Conservation (phyloP, 2,888 invertebrate species). For the Saturnia japonica region DNA sequence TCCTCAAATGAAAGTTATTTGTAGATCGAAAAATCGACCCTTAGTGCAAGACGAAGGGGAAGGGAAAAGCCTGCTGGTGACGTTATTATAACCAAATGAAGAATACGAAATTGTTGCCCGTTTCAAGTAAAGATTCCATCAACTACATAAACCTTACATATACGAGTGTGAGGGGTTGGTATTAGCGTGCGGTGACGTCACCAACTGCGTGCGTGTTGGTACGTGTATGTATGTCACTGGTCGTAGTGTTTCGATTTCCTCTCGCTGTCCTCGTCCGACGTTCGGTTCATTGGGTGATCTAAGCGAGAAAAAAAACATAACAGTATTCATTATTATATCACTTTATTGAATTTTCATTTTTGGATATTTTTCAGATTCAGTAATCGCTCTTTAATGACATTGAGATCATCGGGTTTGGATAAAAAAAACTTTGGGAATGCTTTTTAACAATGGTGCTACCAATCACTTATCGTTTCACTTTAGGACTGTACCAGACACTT, state of each 20-base stretch:
- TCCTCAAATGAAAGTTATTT: too few relatives aligned
- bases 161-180: not conserved
- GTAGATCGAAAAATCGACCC: too few relatives aligned
- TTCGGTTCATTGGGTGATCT: conserved; percentile 76
- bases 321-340: not conserved
- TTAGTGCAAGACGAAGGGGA: not conserved
- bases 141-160: not conserved
- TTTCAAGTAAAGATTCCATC: conserved; percentile 1
- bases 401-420: too few relatives aligned
- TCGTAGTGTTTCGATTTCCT: conserved; percentile 75
- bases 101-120: too few relatives aligned
- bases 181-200: not conserved
- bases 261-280: conserved; percentile 74
- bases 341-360: too few relatives aligned
- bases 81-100: too few relatives aligned
- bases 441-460: too few relatives aligned
- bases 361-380: too few relatives aligned
- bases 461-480: too few relatives aligned
- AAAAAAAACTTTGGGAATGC: too few relatives aligned
- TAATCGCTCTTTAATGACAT: too few relatives aligned
- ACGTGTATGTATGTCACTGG: conserved; percentile 54
- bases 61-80: not conserved
- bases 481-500: too few relatives aligned
- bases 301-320: conserved; percentile 26
- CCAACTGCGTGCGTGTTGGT: not conserved